phyloP scores from a whole-genome alignment of 2,113 vertebrate genomes.

The Daboia siamensis region DNA sequence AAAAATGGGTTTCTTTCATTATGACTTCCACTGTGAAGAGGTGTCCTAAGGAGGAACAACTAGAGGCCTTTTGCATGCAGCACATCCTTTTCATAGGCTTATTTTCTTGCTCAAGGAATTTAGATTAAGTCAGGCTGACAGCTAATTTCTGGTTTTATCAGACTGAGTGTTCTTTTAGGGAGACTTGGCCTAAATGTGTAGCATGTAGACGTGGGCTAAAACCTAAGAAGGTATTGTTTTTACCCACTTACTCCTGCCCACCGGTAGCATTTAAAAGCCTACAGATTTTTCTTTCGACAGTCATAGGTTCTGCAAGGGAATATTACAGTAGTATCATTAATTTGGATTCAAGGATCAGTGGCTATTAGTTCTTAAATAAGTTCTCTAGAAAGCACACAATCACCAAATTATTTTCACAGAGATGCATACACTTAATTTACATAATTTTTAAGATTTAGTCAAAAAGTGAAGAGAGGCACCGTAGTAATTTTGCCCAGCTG shows the following conservation, averaged over 20 bases:
- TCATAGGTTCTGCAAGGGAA: background rate
- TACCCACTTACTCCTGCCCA: background rate
- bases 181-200: background rate
- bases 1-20: too few relatives aligned
- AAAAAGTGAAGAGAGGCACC: background rate
- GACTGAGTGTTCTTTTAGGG: background rate
- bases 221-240: background rate
- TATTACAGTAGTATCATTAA: background rate
- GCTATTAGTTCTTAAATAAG: background rate
- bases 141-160: background rate
- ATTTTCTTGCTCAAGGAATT: background rate
- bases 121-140: background rate
- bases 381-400: background rate
- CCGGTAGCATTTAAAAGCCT: background rate
- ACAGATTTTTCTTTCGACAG: background rate
- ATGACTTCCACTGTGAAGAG: background rate
- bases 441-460: background rate
- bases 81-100: background rate
- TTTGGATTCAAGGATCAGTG: background rate
- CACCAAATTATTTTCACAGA: background rate
- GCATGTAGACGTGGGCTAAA: background rate
- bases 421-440: background rate
- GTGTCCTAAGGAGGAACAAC: background rate
- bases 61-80: background rate
- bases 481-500: background rate